A percentile compares a stretch with the other conserved stretches of the same genome.
Conservation (phyloP, 2,797 vertebrate species). For the Sylvia borin region DNA sequence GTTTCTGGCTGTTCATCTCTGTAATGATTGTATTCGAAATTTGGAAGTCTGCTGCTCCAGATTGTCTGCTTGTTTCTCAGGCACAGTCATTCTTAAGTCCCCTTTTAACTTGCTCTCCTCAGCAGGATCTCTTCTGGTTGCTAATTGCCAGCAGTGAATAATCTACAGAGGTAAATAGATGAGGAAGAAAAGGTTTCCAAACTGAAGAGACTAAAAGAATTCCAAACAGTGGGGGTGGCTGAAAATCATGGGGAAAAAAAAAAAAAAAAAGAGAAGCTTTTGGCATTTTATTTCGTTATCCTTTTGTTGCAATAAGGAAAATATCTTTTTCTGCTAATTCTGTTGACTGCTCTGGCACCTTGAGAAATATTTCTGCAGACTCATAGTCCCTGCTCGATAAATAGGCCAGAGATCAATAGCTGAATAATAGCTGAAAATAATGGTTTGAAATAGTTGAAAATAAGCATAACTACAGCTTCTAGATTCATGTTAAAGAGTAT, state of each 20-base stretch:
- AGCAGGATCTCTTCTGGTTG: slow-evolving; percentile 41
- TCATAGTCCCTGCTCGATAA: background rate
- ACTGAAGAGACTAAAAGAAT: background rate
- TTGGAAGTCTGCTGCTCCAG: slow-evolving; percentile 36
- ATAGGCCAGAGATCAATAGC: background rate
- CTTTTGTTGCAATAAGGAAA: background rate
- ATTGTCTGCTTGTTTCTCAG: slow-evolving; percentile 31
- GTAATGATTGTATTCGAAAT: slow-evolving; percentile 25
- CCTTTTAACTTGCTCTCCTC: slow-evolving; percentile 46
- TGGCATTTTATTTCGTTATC: background rate
- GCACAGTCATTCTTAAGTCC: slow-evolving; percentile 23
- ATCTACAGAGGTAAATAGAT: slow-evolving; percentile 32
- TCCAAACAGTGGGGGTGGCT: background rate
- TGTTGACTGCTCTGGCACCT: background rate
- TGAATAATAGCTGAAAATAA: background rate
- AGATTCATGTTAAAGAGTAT: background rate
- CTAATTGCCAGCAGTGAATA: slow-evolving; percentile 51
- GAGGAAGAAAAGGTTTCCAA: slow-evolving; percentile 36
- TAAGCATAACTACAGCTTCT: background rate
- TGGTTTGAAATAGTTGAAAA: background rate
- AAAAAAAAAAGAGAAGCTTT: background rate
- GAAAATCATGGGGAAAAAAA: background rate
- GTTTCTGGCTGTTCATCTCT: slow-evolving; percentile 30
- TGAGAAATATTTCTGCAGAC: background rate
- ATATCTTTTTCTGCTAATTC: background rate